Percentiles rank a stretch among this genome's conserved stretches.
Evolutionary conservation across 2,113 vertebrate species (phyloP).

Genomic region (Pagrus major): DNA sequence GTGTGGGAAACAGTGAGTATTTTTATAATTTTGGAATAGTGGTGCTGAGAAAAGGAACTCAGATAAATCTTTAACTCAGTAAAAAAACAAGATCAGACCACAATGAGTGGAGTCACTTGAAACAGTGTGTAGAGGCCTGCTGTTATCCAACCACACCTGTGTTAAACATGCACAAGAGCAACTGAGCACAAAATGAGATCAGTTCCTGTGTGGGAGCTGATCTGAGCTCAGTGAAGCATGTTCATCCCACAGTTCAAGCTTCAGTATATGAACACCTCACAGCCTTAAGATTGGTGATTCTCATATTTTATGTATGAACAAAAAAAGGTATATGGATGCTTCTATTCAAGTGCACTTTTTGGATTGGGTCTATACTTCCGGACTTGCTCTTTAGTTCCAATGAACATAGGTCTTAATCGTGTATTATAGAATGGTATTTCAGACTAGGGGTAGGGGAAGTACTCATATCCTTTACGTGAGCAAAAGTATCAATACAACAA

Average conservation of each 20-base stretch:
- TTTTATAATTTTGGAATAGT: not conserved
- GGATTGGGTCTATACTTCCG: no score
- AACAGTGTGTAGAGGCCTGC: not conserved
- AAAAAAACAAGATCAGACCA: not conserved
- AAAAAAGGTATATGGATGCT: not conserved
- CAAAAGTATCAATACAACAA: no score
- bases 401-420: no score
- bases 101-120: not conserved
- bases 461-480: no score
- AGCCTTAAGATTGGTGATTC: not conserved
- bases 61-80: not conserved
- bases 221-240: not conserved
- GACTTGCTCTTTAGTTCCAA: no score
- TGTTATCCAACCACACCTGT: not conserved
- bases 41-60: not conserved
- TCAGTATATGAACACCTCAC: not conserved
- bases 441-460: no score
- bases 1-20: not conserved
- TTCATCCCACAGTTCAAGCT: not conserved
- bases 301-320: not conserved
- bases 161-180: constrained; percentile 8
- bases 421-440: no score
- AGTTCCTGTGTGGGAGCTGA: constrained; percentile 1
- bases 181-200: constrained; percentile 8
- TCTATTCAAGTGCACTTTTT: no score